Conservation (phyloP, 2,888 invertebrate genomes). For the Cryptops parisi region DNA sequence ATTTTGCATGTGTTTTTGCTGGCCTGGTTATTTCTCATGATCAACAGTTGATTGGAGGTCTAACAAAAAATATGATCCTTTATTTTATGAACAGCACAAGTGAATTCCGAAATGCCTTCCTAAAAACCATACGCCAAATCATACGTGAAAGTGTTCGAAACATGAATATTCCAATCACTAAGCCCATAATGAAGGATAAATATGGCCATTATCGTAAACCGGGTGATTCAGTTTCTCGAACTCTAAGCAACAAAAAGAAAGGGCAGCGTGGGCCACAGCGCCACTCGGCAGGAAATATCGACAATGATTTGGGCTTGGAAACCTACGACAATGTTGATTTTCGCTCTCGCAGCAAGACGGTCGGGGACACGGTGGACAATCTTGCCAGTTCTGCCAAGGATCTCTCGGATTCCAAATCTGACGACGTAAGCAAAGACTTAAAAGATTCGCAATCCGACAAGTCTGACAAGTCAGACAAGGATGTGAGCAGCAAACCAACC, state of each 20-base stretch:
- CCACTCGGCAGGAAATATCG: constrained; percentile 69
- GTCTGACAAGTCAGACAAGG: constrained; percentile 21
- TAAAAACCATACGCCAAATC: constrained; percentile 92
- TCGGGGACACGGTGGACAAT: constrained; percentile 49
- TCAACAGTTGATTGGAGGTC: too few species aligned
- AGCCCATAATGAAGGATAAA: constrained; percentile 15
- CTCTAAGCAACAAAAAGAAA: constrained; percentile 64
- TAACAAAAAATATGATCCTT: too few species aligned
- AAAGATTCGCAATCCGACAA: constrained; percentile 19
- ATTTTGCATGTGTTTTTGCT: constrained; percentile 17
- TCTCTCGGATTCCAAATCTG: constrained; percentile 21
- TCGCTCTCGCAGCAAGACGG: constrained; percentile 76
- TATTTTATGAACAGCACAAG: constrained; percentile 50
- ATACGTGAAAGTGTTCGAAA: constrained; percentile 93
- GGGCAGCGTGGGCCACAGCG: constrained; percentile 55
- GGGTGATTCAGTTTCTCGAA: constrained; percentile 56
- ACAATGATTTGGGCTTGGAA: constrained; percentile 54
- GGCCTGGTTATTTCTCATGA: too few species aligned
- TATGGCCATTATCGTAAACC: constrained; percentile 13
- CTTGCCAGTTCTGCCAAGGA: constrained; percentile 25
- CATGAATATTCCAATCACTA: constrained; percentile 72
- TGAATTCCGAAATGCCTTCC: constrained; percentile 91
- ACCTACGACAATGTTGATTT: constrained; percentile 38
- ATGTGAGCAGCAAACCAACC: constrained; percentile 36
- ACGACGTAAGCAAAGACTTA: constrained; percentile 37